These are phyloP conservation scores for Diploptera punctata DNA, from an alignment of 2,888 invertebrate species.

Conservation along the genomic window DNA sequence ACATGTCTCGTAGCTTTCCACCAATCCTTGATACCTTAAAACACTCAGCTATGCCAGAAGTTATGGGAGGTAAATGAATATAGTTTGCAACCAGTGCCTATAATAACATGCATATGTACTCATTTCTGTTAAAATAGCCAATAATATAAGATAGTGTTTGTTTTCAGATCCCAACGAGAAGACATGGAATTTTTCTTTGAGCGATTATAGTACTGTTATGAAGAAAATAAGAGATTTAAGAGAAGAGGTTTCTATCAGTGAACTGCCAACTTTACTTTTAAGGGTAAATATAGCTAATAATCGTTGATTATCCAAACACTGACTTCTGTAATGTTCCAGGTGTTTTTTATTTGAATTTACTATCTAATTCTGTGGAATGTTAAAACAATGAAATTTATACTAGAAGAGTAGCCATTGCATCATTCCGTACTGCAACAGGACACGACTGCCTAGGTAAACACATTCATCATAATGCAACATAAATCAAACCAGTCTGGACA, in stretches of 20 bases:
- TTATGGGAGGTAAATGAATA: too few relatives aligned
- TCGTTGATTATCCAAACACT: neutral
- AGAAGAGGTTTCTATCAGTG: slow-evolving; percentile 7
- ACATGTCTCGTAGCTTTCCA: neutral
- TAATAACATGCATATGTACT: neutral
- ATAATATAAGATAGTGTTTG: slow-evolving; percentile 43
- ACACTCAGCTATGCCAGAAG: too few relatives aligned
- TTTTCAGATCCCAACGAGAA: slow-evolving; percentile 34
- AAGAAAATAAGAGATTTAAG: slow-evolving; percentile 52
- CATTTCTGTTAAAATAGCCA: slow-evolving; percentile 44
- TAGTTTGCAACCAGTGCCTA: neutral
- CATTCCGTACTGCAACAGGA: too few relatives aligned
- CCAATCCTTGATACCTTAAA: neutral
- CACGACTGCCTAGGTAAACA: too few relatives aligned
- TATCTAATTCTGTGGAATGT: neutral
- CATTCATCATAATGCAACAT: too few relatives aligned
- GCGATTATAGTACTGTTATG: slow-evolving; percentile 40
- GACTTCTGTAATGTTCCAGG: neutral
- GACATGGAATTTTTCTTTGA: slow-evolving; percentile 41
- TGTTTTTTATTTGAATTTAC: neutral
- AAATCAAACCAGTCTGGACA: too few relatives aligned
- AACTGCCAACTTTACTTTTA: slow-evolving; percentile 20
- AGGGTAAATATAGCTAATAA: slow-evolving; percentile 39
- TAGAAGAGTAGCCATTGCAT: too few relatives aligned
- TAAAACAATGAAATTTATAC: neutral